Conservation (phyloP, 1,140 invertebrate species). For the Rhopalosiphum padi region DNA sequence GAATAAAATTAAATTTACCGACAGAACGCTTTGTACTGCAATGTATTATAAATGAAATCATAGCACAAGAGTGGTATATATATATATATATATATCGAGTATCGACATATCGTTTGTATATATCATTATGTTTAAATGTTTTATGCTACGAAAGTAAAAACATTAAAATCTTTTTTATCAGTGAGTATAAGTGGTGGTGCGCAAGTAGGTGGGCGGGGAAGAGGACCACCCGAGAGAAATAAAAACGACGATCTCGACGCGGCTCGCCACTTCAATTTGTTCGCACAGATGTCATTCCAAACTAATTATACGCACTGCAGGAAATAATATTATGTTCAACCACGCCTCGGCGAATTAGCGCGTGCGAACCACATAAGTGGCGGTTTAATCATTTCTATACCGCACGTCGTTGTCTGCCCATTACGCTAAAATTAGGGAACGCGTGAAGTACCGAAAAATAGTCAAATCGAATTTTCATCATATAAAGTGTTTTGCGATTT, state of each 20-base stretch:
- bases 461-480: neutral
- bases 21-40: neutral
- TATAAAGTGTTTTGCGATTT: neutral
- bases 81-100: no score
- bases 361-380: neutral
- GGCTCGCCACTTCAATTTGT: neutral
- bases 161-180: neutral
- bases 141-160: neutral
- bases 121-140: no score
- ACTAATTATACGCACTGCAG: neutral
- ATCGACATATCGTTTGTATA: no score
- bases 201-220: no score
- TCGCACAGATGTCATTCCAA: constrained; percentile 13
- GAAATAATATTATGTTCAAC: constrained; percentile 7
- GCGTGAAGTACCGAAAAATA: neutral
- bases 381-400: neutral
- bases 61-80: no score
- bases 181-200: neutral
- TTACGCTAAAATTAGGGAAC: neutral
- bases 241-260: neutral
- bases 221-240: neutral
- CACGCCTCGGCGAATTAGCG: neutral
- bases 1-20: neutral
- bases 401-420: neutral
- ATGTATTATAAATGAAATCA: neutral